Evolutionary conservation across 2,113 vertebrate genomes (phyloP), one percentile per base, ranked within the genome.

Genomic region (Dendrocopos noguchii): DNA sequence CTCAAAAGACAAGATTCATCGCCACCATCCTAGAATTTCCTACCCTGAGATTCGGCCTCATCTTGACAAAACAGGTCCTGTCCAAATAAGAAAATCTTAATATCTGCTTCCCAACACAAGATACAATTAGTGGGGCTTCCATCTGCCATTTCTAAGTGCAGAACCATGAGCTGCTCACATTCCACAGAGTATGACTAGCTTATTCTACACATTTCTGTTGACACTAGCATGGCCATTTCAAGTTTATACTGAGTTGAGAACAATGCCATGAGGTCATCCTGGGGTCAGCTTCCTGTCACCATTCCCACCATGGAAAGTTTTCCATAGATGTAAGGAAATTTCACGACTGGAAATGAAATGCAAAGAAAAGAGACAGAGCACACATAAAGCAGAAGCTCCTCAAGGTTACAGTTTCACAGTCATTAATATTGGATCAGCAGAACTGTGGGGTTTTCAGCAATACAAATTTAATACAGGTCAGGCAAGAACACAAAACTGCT

Each of bases 201-300:
- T 78, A 42, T 83, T 80, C n/a, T 44, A 22, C 0, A 1, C 7
- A 2, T 83, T 80, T 88, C 34, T n/a, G 13, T 24, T 57, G 36
- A 31, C 3, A 1, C 1, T 1, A 65, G 6, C 3, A 29, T 18
- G 12, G 6, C 12, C 89, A n/a, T 65, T 71, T 17, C 9, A 72
- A 84, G 79, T 47, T 71, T 87, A 31, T 13, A 29, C 7, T 12
- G 25, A 50, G 10, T n/a, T 66, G 46, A 66, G 25, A 72, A 75
- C 11, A 91, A 55, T 6, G 29, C 9, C 17, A 34, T 17, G 6
- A 3, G 33, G 13, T 17, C 7, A 3, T 68, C 8, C 19, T 42
- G 29, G 75, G 12, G 15, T n/a, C 18, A 68, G 10, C 34, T 79
- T 72, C 17, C 33, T 81, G 31, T 36, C 27, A 67, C 4, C 29